Conservation (phyloP, 2,888 invertebrate species). For the Philereme transversata region DNA sequence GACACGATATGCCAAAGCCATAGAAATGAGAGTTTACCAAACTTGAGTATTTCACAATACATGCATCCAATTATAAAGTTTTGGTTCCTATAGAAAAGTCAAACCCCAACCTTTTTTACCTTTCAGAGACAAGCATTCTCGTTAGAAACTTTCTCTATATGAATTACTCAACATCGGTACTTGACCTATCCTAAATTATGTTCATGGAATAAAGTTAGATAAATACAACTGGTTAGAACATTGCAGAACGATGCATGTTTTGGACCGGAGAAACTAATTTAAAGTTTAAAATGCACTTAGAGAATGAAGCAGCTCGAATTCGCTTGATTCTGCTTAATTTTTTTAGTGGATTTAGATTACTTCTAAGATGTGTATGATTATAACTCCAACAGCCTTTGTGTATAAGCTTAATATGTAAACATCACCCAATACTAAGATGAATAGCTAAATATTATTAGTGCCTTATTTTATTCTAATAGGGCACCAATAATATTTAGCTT, state of each 20-base stretch:
- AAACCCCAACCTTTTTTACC: not conserved
- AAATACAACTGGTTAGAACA: constrained; percentile 48
- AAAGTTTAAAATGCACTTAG: constrained; percentile 50
- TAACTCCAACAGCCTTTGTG: too few species aligned
- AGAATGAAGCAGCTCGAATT: too few species aligned
- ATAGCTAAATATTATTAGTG: too few species aligned
- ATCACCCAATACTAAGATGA: too few species aligned
- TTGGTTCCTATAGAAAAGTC: not conserved
- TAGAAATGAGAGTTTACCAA: too few species aligned
- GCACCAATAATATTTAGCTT: too few species aligned
- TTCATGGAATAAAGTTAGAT: constrained; percentile 25
- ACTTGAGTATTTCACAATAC: too few species aligned
- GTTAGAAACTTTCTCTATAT: constrained; percentile 8
- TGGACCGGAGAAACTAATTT: constrained; percentile 59
- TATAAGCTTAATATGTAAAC: too few species aligned
- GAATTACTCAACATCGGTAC: constrained; percentile 11
- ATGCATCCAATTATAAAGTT: too few species aligned
- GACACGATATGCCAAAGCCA: too few species aligned
- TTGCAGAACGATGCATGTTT: constrained; percentile 55
- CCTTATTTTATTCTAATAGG: too few species aligned
- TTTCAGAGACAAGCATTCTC: constrained; percentile 4
- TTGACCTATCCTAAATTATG: constrained; percentile 28
- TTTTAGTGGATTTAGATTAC: not conserved
- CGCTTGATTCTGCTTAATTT: constrained; percentile 40
- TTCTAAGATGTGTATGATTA: too few species aligned